phyloP scores from a whole-genome alignment of 2,113 vertebrate species.

The Eira barbara region DNA sequence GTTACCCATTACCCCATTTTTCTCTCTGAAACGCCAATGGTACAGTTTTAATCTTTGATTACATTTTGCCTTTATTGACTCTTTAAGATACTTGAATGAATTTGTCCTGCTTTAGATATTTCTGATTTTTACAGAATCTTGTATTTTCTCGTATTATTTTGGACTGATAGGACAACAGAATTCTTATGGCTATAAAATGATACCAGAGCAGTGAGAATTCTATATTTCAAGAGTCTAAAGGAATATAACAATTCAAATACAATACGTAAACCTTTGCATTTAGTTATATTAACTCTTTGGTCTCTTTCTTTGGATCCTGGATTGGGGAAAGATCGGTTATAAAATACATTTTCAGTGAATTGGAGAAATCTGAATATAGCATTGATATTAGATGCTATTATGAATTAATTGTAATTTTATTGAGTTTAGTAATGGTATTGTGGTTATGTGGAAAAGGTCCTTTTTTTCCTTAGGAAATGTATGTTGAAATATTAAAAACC shows the following conservation, averaged over 20 bases:
- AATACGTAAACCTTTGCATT: background rate
- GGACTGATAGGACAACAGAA: background rate
- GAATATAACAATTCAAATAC: background rate
- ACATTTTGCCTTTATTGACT: background rate
- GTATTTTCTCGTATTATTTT: background rate
- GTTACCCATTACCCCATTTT: background rate
- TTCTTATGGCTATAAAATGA: background rate
- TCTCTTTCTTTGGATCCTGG: background rate
- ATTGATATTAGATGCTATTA: background rate
- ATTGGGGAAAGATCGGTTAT: background rate
- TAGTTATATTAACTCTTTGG: background rate
- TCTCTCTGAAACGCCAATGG: background rate
- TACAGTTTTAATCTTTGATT: background rate
- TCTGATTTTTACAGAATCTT: background rate
- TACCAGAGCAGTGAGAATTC: background rate
- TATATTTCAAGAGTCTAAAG: background rate
- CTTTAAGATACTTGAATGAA: background rate
- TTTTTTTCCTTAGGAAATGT: background rate
- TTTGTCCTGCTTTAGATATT: background rate
- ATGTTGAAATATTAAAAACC: background rate
- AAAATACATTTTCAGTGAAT: background rate
- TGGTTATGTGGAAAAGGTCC: background rate
- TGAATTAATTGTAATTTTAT: background rate
- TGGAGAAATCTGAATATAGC: background rate
- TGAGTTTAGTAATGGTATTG: background rate